phyloP scores from a whole-genome alignment of 2,113 vertebrate species.

The Diphyllodes magnificus region DNA sequence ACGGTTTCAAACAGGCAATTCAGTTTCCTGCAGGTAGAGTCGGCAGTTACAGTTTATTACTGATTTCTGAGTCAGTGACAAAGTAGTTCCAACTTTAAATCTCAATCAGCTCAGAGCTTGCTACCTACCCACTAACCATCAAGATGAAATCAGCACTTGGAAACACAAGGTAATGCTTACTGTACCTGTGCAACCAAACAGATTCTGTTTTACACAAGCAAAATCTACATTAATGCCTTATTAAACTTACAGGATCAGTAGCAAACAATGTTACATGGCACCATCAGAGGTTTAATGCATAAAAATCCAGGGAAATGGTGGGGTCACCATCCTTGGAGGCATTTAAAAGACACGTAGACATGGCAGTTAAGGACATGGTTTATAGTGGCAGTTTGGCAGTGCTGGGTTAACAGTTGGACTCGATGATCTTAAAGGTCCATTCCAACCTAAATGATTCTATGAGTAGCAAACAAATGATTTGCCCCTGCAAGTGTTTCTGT shows the following conservation, averaged over 20 bases:
- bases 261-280: not conserved
- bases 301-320: not conserved
- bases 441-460: not conserved
- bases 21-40: not conserved
- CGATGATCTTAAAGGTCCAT: not conserved
- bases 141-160: not conserved
- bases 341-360: not conserved
- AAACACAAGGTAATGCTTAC: not conserved
- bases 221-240: not conserved
- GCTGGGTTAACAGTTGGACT: not conserved
- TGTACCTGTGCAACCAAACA: not conserved
- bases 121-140: not conserved
- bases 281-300: not conserved
- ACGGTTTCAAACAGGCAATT: not conserved
- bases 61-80: not conserved
- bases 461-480: not conserved
- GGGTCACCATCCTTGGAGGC: not conserved
- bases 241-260: not conserved
- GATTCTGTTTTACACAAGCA: not conserved
- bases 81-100: not conserved
- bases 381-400: not conserved
- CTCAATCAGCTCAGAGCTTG: not conserved
- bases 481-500: not conserved
- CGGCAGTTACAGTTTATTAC: not conserved
- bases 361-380: not conserved